Evolutionary conservation across 1,140 invertebrate genomes (phyloP), one percentile per base, ranked within the genome.

Genomic region (Leptinotarsa texana): DNA sequence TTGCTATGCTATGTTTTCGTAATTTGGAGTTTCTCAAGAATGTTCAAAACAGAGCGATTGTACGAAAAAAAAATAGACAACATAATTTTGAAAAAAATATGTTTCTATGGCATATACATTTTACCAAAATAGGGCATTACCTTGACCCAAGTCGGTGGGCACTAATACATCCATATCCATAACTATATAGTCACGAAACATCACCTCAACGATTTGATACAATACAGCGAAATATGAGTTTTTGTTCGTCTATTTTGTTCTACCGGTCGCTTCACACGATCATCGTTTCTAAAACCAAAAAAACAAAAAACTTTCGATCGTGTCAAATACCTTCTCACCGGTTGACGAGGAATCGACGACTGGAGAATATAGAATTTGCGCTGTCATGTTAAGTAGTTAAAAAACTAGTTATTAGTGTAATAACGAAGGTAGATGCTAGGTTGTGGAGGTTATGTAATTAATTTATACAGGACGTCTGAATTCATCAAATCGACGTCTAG

Each of bases 161-260:
- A 71, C 51, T n/a, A 71, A 24, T 6, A 71, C 57, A 33, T 71
- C 69, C 73, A 79, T 79, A 63, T 79, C 78, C 78, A 79, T 79
- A 73, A 79, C 73, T 73, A 79, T 74, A 61, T 79, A 79, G 70
- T 79, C 78, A 71, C 78, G 74, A 76, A 75, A 79, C 78, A 79
- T 79, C 21, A 61, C 68, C 18, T 42, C 33, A 42, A 42, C 6
- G 8, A 11, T 11, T 42, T 11, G 33, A 42, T 11, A 42, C 33
- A 42, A 42, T 42, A 11, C 8, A 42, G 8, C 33, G 8, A 11
- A 42, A 42, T 42, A 42, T 11, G 11, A 42, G 33, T 42, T 42
- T 42, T 11, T 42, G 33, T 11, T 42, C 2, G 33, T 11, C 33
- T 42, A 42, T 42, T 42, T 42, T 42, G 33, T 42, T 42, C 33